Conservation (phyloP, 30 jellyfish, hydroid and myxozoan species). For the Mastigias papua region DNA sequence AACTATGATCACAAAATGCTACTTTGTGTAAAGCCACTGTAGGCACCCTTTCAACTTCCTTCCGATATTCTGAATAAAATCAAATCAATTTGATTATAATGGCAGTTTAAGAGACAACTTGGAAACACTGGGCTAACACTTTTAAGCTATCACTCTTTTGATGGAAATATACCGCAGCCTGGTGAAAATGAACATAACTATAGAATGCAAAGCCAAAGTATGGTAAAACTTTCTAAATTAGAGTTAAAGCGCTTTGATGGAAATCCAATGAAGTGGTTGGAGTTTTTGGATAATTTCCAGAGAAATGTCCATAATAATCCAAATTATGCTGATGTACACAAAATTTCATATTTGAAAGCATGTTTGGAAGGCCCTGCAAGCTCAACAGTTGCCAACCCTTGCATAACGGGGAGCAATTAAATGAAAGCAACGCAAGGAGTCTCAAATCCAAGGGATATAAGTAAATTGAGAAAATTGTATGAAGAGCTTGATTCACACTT, state of each 20-base stretch:
- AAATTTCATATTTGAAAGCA: conserved; percentile 56
- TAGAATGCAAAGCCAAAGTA: too few relatives aligned
- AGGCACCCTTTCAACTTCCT: too few relatives aligned
- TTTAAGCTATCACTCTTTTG: too few relatives aligned
- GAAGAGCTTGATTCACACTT: conserved; percentile 36
- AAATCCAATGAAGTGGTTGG: conserved; percentile 63
- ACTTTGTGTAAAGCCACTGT: too few relatives aligned
- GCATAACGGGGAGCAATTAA: conserved; percentile 31
- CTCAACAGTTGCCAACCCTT: conserved; percentile 38
- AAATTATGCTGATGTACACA: conserved; percentile 42
- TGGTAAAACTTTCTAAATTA: conserved; percentile 38
- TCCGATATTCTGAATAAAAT: too few relatives aligned
- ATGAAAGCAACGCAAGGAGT: conserved; percentile 43
- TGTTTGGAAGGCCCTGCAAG: conserved; percentile 59
- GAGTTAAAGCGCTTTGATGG: conserved; percentile 47
- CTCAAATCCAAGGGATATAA: conserved; percentile 29
- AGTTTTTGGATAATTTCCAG: conserved; percentile 45
- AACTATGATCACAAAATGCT: too few relatives aligned
- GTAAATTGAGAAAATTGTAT: conserved; percentile 16
- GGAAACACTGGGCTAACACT: too few relatives aligned
- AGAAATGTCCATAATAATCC: conserved; percentile 41
- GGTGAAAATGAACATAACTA: too few relatives aligned
- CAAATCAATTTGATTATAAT: too few relatives aligned
- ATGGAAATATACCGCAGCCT: too few relatives aligned
- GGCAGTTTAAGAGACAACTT: too few relatives aligned